Percentiles rank a stretch among this genome's conserved stretches.
phyloP scores from a whole-genome alignment of 1,140 invertebrate genomes.

The Oreohelix idahoensis region DNA sequence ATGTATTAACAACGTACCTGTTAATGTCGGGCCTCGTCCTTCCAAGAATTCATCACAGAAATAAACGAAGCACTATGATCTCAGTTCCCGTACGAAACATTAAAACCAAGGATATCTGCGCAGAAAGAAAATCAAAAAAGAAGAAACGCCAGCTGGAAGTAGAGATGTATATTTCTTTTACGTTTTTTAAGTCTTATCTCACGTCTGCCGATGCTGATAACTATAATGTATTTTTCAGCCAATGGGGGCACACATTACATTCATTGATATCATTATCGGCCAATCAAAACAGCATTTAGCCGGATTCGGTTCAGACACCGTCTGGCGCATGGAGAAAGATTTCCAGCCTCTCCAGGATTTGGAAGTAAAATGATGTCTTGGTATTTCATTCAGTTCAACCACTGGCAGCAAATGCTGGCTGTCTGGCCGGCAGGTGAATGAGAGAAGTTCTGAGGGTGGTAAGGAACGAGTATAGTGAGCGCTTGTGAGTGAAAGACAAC shows the following conservation, averaged over 20 bases:
- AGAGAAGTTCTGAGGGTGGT: too few relatives aligned
- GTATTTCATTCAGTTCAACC: neutral
- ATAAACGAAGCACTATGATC: neutral
- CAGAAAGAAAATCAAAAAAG: neutral
- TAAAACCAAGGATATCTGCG: neutral
- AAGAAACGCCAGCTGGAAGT: neutral
- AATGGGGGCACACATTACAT: constrained; percentile 17
- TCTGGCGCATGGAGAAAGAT: too few relatives aligned
- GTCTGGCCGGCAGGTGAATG: neutral
- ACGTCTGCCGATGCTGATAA: neutral
- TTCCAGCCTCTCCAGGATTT: neutral
- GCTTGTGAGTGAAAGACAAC: too few relatives aligned
- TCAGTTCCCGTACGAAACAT: neutral
- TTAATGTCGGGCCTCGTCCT: neutral
- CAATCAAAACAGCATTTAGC: constrained; percentile 14
- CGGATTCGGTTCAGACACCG: neutral
- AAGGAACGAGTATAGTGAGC: too few relatives aligned
- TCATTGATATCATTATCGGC: constrained; percentile 11
- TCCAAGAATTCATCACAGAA: neutral
- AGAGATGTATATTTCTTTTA: neutral
- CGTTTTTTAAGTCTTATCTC: neutral
- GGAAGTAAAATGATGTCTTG: neutral
- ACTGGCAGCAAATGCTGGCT: neutral
- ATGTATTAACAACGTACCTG: neutral
- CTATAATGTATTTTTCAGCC: constrained; percentile 6